Conservation (phyloP, 2,888 invertebrate genomes). For the Eumacrocentrus americanus region DNA sequence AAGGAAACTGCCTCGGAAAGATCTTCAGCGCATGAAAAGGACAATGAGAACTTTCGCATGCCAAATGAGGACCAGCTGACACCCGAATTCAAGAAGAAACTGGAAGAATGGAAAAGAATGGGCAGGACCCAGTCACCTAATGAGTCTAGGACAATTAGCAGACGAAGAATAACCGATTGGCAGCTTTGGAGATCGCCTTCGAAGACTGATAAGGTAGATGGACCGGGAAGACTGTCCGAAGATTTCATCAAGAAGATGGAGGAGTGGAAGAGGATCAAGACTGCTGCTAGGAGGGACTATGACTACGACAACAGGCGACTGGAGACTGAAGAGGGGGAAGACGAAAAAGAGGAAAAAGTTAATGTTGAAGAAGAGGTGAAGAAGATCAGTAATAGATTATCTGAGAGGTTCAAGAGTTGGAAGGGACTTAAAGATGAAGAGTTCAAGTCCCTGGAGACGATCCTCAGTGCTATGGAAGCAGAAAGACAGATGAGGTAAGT, state of each 20-base stretch:
- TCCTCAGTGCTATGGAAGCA: constrained; percentile 67
- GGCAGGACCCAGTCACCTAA: constrained; percentile 62
- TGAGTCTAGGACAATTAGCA: constrained; percentile 44
- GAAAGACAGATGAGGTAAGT: constrained; percentile 69
- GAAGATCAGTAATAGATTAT: constrained; percentile 36
- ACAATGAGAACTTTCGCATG: constrained; percentile 49
- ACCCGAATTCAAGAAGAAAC: constrained; percentile 81
- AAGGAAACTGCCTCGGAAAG: constrained; percentile 35
- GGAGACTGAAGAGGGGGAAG: too few relatives aligned
- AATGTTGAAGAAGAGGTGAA: constrained; percentile 20
- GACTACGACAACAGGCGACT: constrained; percentile 32
- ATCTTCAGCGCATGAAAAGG: constrained; percentile 31
- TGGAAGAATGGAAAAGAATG: constrained; percentile 85
- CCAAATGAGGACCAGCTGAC: constrained; percentile 73
- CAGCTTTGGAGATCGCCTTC: constrained; percentile 66
- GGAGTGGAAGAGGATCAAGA: constrained; percentile 83
- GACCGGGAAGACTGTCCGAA: constrained; percentile 58
- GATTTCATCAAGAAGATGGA: constrained; percentile 85
- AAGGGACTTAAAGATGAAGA: constrained; percentile 62
- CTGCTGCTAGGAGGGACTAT: constrained; percentile 59
- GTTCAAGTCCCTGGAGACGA: constrained; percentile 67
- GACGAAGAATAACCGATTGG: constrained; percentile 67
- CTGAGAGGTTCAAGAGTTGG: constrained; percentile 39
- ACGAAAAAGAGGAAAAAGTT: too few relatives aligned
- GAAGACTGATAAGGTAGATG: constrained; percentile 41